Percentiles rank a stretch among this genome's conserved stretches.
These are phyloP conservation scores for Brachynemurus nebulosus DNA, from an alignment of 2,888 invertebrate genomes.

Conservation along the genomic window DNA sequence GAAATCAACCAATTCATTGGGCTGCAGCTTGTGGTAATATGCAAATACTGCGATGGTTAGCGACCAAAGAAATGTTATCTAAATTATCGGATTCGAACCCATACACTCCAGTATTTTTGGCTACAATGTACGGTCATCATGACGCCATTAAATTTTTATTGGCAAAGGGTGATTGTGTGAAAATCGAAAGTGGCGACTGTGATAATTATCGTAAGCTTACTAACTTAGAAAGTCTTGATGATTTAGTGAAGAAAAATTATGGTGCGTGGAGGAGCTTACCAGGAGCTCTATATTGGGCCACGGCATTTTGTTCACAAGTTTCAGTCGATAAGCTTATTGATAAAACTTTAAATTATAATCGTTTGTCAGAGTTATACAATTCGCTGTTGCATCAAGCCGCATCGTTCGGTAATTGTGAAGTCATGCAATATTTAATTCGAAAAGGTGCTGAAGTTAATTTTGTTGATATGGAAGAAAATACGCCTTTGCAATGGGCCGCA, in stretches of 20 bases:
- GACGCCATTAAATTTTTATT: not conserved
- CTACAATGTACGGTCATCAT: not conserved
- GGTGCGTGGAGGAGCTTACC: not conserved
- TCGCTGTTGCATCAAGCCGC: not conserved
- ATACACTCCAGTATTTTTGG: not conserved
- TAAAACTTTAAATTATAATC: not conserved
- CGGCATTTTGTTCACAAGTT: not conserved
- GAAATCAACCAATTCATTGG: not conserved
- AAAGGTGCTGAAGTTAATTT: not conserved
- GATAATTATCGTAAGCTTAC: not conserved
- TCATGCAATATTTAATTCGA: not conserved
- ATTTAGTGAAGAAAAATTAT: not conserved
- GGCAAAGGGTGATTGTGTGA: not conserved
- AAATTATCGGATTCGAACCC: too few relatives aligned
- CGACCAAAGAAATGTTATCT: too few relatives aligned
- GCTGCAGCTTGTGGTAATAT: not conserved
- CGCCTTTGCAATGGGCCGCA: not conserved
- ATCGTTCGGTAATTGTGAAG: not conserved
- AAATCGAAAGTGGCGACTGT: not conserved
- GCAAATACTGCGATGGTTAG: not conserved
- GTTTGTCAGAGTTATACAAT: not conserved
- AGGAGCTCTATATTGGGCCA: not conserved
- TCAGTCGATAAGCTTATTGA: not conserved
- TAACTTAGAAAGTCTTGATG: not conserved
- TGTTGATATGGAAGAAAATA: not conserved